phyloP scores from a whole-genome alignment of 2,888 invertebrate species.

The Ceriagrion tenellum region DNA sequence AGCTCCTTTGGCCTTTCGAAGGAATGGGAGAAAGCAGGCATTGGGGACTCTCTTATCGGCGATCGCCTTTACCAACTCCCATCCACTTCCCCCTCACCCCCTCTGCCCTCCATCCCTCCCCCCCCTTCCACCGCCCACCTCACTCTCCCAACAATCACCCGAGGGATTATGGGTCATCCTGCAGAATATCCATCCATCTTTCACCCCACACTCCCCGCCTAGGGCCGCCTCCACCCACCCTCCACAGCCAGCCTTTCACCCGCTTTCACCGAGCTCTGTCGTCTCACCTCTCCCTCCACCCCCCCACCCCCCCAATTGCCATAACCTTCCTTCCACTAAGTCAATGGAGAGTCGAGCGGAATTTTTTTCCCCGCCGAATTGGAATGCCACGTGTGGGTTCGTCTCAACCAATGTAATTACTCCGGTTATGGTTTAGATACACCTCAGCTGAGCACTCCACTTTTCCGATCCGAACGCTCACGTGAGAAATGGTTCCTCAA shows the following conservation, averaged over 20 bases:
- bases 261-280: not conserved
- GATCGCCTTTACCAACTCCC: not conserved
- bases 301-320: not conserved
- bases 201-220: not conserved
- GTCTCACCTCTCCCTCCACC: not conserved
- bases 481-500: not conserved
- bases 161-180: constrained; percentile 24
- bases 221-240: no score
- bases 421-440: not conserved
- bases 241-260: no score
- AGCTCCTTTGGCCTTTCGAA: constrained; percentile 23
- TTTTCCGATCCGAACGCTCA: not conserved
- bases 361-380: not conserved
- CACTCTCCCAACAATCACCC: not conserved
- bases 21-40: not conserved
- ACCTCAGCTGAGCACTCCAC: not conserved
- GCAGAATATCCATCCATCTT: constrained; percentile 35
- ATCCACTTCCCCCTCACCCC: not conserved
- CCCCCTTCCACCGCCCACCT: not conserved
- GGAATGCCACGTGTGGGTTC: not conserved
- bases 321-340: not conserved
- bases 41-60: not conserved
- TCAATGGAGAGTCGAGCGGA: not conserved
- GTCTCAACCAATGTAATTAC: not conserved
- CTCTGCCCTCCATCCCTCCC: no score